Conservation (phyloP, 2,797 vertebrate species). For the Falco concolor region DNA sequence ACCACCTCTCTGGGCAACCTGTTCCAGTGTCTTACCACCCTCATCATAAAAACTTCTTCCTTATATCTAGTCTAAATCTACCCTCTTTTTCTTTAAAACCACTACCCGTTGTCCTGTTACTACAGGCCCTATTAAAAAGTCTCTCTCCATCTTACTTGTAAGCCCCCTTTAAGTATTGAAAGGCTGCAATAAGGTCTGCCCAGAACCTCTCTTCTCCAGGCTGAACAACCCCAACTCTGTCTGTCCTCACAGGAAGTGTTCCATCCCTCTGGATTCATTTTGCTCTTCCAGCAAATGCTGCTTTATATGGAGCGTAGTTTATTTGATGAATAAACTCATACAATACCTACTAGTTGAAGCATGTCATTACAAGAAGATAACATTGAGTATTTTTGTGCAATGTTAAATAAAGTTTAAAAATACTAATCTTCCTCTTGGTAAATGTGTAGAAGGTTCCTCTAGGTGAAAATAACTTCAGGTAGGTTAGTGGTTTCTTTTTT, state of each 20-base stretch:
- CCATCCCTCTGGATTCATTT: background rate
- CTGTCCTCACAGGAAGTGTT: background rate
- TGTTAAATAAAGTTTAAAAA: background rate
- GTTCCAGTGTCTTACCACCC: background rate
- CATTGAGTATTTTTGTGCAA: background rate
- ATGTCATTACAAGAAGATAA: background rate
- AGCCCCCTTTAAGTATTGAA: background rate
- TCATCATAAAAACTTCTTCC: background rate
- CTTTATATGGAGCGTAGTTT: background rate
- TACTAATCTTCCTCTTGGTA: background rate
- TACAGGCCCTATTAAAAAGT: background rate
- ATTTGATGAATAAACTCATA: background rate
- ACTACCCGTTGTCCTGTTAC: accelerated
- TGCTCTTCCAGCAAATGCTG: background rate
- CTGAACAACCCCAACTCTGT: background rate
- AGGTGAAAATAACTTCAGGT: background rate
- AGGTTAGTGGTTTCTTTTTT: background rate
- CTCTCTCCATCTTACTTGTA: background rate
- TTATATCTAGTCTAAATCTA: background rate
- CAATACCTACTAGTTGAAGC: background rate
- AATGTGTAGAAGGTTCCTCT: background rate
- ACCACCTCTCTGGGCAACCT: background rate
- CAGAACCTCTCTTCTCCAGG: background rate
- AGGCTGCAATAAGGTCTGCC: accelerated
- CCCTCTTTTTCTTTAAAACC: background rate